phyloP scores from a whole-genome alignment of 1,140 invertebrate species.

The Pseudomyrmex concolor region DNA sequence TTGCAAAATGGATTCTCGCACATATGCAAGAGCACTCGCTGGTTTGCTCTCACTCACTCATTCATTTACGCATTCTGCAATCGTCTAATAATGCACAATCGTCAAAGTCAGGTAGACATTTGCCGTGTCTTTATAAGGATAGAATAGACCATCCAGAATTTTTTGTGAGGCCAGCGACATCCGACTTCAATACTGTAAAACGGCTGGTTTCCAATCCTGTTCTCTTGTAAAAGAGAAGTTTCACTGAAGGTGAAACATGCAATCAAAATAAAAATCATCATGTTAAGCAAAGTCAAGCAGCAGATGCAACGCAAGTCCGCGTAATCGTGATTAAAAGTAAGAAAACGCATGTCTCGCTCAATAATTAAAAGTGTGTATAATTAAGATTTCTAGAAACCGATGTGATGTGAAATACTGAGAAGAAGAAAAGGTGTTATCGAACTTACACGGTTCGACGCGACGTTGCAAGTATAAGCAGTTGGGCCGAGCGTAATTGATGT shows the following conservation, averaged over 20 bases:
- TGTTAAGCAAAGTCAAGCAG: not conserved
- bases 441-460: not conserved
- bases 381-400: slow-evolving; percentile 10
- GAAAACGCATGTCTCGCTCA: not conserved
- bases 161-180: slow-evolving; percentile 30
- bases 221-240: not conserved
- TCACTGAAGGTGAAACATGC: not conserved
- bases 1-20: slow-evolving; percentile 72
- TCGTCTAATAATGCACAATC: slow-evolving; percentile 65
- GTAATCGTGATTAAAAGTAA: not conserved
- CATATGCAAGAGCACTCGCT: slow-evolving; percentile 47
- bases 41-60: not conserved
- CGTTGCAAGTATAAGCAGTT: not conserved
- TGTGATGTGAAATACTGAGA: not conserved
- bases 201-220: not conserved
- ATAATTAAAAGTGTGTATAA: not conserved
- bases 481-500: slow-evolving; percentile 1
- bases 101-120: slow-evolving; percentile 71
- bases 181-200: not conserved
- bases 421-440: not conserved
- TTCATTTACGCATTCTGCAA: slow-evolving; percentile 28
- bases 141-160: slow-evolving; percentile 68
- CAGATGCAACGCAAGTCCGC: not conserved
- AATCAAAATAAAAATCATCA: slow-evolving; percentile 14
- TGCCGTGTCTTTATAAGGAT: slow-evolving; percentile 38